Evolutionary conservation across 2,113 vertebrate species (phyloP), one percentile per base, ranked within the genome.

Genomic region (Sinocyclocheilus maitianheensis): DNA sequence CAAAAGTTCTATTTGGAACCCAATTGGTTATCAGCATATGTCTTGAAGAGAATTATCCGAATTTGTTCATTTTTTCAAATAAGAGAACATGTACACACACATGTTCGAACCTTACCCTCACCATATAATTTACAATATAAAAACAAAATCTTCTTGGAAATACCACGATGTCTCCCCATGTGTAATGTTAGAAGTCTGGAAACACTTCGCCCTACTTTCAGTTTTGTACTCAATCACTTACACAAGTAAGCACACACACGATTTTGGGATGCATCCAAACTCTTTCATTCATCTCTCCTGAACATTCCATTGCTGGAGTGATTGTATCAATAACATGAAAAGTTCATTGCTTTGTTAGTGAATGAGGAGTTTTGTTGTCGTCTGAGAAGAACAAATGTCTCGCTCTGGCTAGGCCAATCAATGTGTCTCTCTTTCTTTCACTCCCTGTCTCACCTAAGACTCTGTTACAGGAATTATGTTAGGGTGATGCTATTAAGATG

Each of bases 281-380:
- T 67, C 24, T 20, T 48, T 37, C 62, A 76, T 69, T 83, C 37
- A 85, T 72, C 34, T 62, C 16, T 9, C 55, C 65, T 18, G 83
- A 77, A 87, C 75, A 85, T 89, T 87, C 79, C 74, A 83, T 87
- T 87, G 65, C 24, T 34, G 46, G 9, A 55, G 71, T 83, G 88
- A 84, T 85, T 74, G 60, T 84, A 84, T 83, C 79, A 69, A 80
- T 69, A 76, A 30, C 46, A 78, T 51, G 20, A 34, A 48, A 80
- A 65, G 22, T 62, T 83, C 37, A 86, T 83, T 58, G 60, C 18
- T 8, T 14, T 63, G 37, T 16, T 37, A 11, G 63, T 79, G 84
- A 86, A 76, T 60, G 51, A 84, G 75, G 8, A 30, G 71, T 22
- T 75, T 72, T 87, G 76, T 60, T 37, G n/a, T n/a, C 2, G 18